A percentile compares a stretch with the other conserved stretches of the same genome.
Conservation (phyloP, 2,113 vertebrate species). For the Hystrix cristata region DNA sequence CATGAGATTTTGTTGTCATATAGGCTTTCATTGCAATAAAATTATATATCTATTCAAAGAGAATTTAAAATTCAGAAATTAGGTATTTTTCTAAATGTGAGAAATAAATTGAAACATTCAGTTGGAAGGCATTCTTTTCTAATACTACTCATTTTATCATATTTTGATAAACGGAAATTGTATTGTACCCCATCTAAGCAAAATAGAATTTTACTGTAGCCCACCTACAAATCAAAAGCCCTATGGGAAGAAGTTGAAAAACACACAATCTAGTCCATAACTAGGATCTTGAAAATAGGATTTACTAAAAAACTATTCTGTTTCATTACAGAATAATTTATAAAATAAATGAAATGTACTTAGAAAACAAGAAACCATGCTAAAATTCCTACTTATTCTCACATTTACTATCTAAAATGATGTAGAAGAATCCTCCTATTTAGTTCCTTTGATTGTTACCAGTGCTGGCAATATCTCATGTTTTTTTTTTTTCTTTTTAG, state of each 20-base stretch:
- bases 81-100: constrained; percentile 1
- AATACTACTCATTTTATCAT: background rate
- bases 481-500: background rate
- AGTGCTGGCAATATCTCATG: background rate
- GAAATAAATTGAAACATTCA: constrained; percentile 24
- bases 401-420: background rate
- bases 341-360: background rate
- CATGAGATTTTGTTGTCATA: background rate
- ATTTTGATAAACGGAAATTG: constrained; percentile 8
- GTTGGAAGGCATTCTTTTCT: background rate
- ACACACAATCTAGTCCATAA: background rate
- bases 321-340: constrained; percentile 19
- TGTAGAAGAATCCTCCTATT: background rate
- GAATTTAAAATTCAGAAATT: constrained; percentile 8
- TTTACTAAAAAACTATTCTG: background rate
- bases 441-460: background rate
- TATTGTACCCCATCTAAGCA: background rate
- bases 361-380: background rate
- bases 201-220: background rate
- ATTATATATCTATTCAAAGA: background rate
- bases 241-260: background rate
- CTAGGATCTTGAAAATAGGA: background rate
- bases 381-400: background rate
- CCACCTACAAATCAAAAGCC: background rate
- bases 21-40: background rate